A percentile compares a stretch with the other conserved stretches of the same genome.
Conservation (phyloP, 2,797 vertebrate genomes). For the Siniperca scherzeri region DNA sequence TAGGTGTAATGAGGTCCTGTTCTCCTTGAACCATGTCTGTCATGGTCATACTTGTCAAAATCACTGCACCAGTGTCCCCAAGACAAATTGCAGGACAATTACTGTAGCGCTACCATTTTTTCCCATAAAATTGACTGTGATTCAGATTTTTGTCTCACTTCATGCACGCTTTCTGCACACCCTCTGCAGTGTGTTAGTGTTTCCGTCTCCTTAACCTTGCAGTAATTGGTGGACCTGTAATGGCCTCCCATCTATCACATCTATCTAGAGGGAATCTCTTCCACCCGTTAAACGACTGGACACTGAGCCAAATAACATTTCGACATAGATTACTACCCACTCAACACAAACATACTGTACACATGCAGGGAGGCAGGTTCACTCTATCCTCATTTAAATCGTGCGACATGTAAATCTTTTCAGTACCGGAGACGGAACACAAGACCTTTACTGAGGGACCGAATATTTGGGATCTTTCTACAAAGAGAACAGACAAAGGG, state of each 20-base stretch:
- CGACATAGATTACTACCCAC: conserved; percentile 10
- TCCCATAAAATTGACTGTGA: conserved; percentile 14
- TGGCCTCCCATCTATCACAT: conserved; percentile 48
- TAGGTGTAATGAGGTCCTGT: neutral
- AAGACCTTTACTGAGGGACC: neutral
- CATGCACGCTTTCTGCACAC: neutral
- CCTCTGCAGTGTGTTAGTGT: neutral
- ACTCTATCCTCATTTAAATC: neutral
- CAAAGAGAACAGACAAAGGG: neutral
- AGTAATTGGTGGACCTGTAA: conserved; percentile 37
- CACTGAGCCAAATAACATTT: conserved; percentile 33
- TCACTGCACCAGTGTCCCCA: neutral
- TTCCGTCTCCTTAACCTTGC: neutral
- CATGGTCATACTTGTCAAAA: neutral
- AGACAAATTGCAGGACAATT: conserved; percentile 2
- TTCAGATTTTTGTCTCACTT: neutral
- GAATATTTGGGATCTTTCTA: neutral
- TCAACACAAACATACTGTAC: neutral
- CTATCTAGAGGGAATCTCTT: conserved; percentile 26
- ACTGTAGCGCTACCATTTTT: neutral
- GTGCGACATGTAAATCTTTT: neutral
- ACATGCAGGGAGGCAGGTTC: neutral
- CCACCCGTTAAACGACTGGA: conserved; percentile 16
- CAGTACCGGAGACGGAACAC: neutral
- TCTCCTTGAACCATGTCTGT: neutral